phyloP scores from a whole-genome alignment of 1,140 invertebrate genomes.

The Diplogasteroides magnus region DNA sequence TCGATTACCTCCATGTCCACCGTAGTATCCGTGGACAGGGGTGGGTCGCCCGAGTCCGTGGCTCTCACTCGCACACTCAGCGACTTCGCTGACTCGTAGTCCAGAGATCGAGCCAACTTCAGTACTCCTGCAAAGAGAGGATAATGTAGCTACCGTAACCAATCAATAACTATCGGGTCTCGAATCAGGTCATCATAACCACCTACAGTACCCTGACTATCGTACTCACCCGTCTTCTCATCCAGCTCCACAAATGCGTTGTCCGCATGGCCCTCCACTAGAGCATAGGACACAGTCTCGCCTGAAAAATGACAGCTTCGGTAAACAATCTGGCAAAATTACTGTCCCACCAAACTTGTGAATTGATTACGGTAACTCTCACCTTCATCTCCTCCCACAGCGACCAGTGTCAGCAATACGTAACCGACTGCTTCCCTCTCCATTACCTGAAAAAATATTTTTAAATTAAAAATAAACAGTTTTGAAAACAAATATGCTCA shows the following conservation, averaged over 20 bases:
- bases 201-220: conserved; percentile 68
- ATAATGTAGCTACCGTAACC: neutral
- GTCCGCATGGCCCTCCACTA: conserved; percentile 15
- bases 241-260: conserved; percentile 63
- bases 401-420: conserved; percentile 35
- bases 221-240: conserved; percentile 74
- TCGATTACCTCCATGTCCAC: conserved; percentile 66
- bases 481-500: no score
- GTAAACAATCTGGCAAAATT: no score
- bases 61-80: conserved; percentile 76
- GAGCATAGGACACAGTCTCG: conserved; percentile 17
- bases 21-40: conserved; percentile 72
- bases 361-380: no score
- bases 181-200: conserved; percentile 3
- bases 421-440: conserved; percentile 47
- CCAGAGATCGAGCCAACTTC: conserved; percentile 62
- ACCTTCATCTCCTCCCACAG: conserved; percentile 35
- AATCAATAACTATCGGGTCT: neutral
- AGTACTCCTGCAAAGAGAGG: neutral
- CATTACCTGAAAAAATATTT: conserved; percentile 33
- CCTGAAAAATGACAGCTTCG: no score
- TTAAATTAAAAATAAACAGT: neutral
- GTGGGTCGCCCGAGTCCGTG: conserved; percentile 78
- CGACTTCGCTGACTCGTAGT: conserved; percentile 71
- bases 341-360: no score